Evolutionary conservation across 2,797 vertebrate genomes (phyloP).

Genomic region (Coregonus ussuriensis): DNA sequence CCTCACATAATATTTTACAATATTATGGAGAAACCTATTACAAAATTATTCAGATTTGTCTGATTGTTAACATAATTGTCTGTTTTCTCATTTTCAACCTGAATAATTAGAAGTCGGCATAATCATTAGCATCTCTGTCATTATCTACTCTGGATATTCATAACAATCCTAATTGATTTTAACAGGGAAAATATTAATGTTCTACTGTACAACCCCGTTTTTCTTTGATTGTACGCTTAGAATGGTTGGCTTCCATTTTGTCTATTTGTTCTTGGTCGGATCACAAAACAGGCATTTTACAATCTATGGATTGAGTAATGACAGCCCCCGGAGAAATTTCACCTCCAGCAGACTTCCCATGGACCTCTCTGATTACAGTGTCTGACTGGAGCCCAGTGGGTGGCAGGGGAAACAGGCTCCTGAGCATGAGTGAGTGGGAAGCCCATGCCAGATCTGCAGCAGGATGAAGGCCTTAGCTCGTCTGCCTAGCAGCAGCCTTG

Average conservation of each 20-base stretch:
- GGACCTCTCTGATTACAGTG: constrained; percentile 15
- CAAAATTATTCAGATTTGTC: neutral
- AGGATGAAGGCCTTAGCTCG: neutral
- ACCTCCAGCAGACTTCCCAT: constrained; percentile 28
- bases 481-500: neutral
- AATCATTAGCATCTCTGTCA: neutral
- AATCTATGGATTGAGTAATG: constrained; percentile 26
- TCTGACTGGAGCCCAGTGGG: neutral
- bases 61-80: neutral
- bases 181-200: neutral
- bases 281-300: neutral
- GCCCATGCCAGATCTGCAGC: too few species aligned
- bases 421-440: neutral
- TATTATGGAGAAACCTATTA: neutral
- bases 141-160: neutral
- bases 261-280: constrained; percentile 19
- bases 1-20: neutral
- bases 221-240: neutral
- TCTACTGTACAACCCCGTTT: neutral
- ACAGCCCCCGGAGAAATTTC: constrained; percentile 28
- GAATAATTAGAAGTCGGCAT: neutral
- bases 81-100: neutral
- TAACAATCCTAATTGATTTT: neutral
- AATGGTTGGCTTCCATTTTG: neutral
- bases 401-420: neutral